Evolutionary conservation across 2,113 vertebrate genomes (phyloP), one percentile per base, ranked within the genome.

Genomic region (Haplochromis vanheusdeni): DNA sequence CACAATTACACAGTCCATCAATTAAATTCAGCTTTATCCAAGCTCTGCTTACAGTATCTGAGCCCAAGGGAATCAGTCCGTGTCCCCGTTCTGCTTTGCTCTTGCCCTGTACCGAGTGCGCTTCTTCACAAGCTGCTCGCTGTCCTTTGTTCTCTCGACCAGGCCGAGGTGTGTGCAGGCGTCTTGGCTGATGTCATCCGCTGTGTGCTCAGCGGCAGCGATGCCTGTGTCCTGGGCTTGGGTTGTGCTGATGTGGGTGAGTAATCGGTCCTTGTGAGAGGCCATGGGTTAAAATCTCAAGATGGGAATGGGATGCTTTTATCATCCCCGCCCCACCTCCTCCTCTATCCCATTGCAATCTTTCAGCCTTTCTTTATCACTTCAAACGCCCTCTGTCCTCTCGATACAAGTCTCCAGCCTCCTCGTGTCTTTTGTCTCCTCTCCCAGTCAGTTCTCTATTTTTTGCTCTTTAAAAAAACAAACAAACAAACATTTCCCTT

Each of bases 121-220:
- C 42, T 70, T 45, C 47, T 82, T 79, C 65, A 88, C 55, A 33
- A 92, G 84, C 86, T 37, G 70, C 87, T 56, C 1, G 17, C 77
- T 86, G 80, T 92, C 47, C 60, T 92, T 92, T 91, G 73, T 91
- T 89, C 87, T 79, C 19, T 52, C 81, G 85, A 14, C 23, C 90
- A 96, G 95, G 89, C 92, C 2, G 95, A 96, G 91, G 91, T 96
- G 81, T 91, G 95, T 49, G 86, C 93, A 1, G 95, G 93, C 79
- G 88, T 95, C 87, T 45, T 96, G 95, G 58, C 90, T 95, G 95
- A 96, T 35, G 93, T 95, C 92, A 95, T 96, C 92, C 94, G 94
- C 81, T 95, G 94, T 6, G 95, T 95, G 82, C 92, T 95, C 52
- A 95, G 93, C 13, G 95, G 95, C 89, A 94, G 81, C 49, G 92